Evolutionary conservation across 2,888 invertebrate species (phyloP), one percentile per base, ranked within the genome.

Genomic region (Oxycera nigricornis): DNA sequence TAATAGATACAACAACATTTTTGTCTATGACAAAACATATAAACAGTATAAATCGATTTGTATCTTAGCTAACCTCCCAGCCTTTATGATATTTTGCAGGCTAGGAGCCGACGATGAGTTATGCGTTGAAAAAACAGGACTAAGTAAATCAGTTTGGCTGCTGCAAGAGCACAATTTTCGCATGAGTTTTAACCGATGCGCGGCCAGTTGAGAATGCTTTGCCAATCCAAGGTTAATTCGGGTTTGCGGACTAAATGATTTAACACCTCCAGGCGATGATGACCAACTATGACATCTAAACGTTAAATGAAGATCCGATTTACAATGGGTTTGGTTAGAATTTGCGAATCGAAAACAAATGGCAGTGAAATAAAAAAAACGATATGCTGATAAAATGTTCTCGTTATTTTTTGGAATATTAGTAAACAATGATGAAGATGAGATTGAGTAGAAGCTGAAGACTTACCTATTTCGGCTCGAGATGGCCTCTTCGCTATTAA

Each of bases 91-190:
- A 76, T 88, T 87, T 22, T 86, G 87, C 78, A 87, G 86, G 80
- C 87, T 86, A 77, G 86, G 84, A 57, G 85, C 83, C 11, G 86
- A 86, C 0, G 86, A 86, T 76, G 82, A 70, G 28, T 52, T 74
- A 50, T 68, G 68, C n/a, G 73, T 72, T 46, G 73, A 67, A 50
- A 73, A 68, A 55, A 73, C 73, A 74, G 91, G 83, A 0, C 91
- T 91, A 77, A 89, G 89, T 61, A 91, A 84, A 78, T 92, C 92
- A 11, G 91, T 91, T 82, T 92, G 92, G 82, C 92, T 92, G 78
- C 91, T 90, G 80, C 91, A 92, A 78, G 78, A 78, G 41, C 79
- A 87, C 83, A 78, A 79, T 26, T 74, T 79, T 75, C 79, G 84
- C 85, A 79, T 84, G 30, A n/a, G 67, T 61, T 74, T 50, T 73